A percentile compares a stretch with the other conserved stretches of the same genome.
Evolutionary conservation across 2,797 vertebrate species (phyloP).

Genomic region (Galagoides demidoff): DNA sequence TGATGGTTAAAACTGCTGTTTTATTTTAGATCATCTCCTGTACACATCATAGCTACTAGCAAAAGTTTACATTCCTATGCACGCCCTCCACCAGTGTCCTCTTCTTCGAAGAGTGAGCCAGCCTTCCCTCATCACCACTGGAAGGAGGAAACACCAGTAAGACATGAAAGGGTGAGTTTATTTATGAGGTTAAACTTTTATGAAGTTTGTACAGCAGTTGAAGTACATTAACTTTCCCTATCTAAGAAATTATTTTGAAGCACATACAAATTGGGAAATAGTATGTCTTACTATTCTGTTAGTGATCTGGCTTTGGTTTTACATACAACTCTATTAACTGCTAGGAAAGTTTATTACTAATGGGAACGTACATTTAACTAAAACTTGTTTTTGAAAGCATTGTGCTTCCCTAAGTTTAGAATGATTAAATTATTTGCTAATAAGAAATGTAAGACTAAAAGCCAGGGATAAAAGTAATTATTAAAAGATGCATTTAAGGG

Average conservation of each 20-base stretch:
- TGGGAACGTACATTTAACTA: not conserved
- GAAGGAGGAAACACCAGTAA: constrained; percentile 90
- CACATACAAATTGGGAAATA: constrained; percentile 13
- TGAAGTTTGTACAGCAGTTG: not conserved
- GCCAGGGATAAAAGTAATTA: not conserved
- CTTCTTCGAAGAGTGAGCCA: constrained; percentile 91
- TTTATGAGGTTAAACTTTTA: constrained; percentile 47
- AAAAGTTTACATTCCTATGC: constrained; percentile 99
- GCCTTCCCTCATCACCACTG: constrained; percentile 92
- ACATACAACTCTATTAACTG: not conserved
- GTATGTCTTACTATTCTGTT: not conserved
- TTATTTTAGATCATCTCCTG: constrained; percentile 95
- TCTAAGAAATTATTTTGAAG: constrained; percentile 39
- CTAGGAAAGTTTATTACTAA: constrained; percentile 22
- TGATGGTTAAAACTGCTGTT: constrained; percentile 59
- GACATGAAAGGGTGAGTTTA: constrained; percentile 89
- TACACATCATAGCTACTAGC: constrained; percentile 98
- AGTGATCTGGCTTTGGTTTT: constrained; percentile 5
- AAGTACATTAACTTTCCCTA: not conserved
- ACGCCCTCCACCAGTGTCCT: constrained; percentile 94
- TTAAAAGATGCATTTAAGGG: not conserved
- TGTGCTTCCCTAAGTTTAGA: constrained; percentile 3
- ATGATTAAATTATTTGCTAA: not conserved
- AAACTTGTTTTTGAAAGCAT: constrained; percentile 32
- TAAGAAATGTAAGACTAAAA: not conserved